phyloP scores from a whole-genome alignment of 2,797 vertebrate genomes.

The Cheirogaleus major region DNA sequence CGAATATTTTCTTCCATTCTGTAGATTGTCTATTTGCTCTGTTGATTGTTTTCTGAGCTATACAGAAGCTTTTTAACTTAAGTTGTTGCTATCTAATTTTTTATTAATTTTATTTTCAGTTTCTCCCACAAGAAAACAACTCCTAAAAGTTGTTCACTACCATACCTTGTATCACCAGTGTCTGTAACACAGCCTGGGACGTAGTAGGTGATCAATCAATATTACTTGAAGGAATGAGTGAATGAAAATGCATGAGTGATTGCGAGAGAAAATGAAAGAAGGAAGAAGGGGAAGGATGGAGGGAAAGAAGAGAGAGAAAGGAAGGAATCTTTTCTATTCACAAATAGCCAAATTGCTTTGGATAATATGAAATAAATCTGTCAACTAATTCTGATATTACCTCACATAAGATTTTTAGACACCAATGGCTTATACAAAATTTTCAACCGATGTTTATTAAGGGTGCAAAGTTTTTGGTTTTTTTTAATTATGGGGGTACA shows the following conservation, averaged over 20 bases:
- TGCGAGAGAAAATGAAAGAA: background rate
- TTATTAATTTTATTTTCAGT: slow-evolving; percentile 10
- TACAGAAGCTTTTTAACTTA: no score
- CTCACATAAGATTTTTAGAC: background rate
- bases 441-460: background rate
- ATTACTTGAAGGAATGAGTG: background rate
- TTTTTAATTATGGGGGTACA: no score
- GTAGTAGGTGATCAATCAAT: background rate
- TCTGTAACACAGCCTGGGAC: background rate
- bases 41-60: no score
- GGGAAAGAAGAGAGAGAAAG: background rate
- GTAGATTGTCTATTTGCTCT: no score
- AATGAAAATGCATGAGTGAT: background rate
- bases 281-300: background rate
- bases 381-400: background rate
- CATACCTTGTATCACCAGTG: background rate
- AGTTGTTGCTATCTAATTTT: background rate
- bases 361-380: background rate
- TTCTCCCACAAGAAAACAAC: background rate
- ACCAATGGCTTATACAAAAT: background rate
- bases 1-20: no score
- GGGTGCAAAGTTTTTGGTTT: background rate
- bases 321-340: background rate
- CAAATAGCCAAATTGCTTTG: background rate
- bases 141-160: background rate